Percentiles rank a stretch among this genome's conserved stretches.
These are phyloP conservation scores for Cydia strobilella DNA, from an alignment of 1,140 invertebrate species.

Conservation along the genomic window DNA sequence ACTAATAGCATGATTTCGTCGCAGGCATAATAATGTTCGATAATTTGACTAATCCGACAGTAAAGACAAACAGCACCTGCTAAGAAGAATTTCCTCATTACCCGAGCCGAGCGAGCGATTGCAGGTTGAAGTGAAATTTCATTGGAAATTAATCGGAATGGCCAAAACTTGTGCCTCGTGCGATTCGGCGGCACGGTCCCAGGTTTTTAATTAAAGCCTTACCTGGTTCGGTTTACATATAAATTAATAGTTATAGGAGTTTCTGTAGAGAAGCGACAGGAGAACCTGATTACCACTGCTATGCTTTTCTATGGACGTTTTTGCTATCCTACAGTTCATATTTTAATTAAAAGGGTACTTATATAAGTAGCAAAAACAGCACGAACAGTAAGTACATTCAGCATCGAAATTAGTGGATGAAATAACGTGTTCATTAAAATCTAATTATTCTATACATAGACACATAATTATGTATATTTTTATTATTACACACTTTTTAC, in stretches of 20 bases:
- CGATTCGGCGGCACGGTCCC: neutral
- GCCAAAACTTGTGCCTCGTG: constrained; percentile 2
- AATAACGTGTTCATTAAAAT: too few species aligned
- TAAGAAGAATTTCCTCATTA: constrained; percentile 10
- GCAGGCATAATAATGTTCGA: neutral
- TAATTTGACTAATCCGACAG: neutral
- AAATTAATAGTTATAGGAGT: neutral
- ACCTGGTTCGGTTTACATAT: neutral
- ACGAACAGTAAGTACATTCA: too few species aligned
- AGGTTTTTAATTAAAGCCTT: constrained; percentile 13
- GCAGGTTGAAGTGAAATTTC: constrained; percentile 1
- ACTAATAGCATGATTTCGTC: too few species aligned
- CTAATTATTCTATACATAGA: too few species aligned
- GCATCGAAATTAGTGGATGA: too few species aligned
- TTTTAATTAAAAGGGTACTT: too few species aligned
- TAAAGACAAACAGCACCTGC: constrained; percentile 2
- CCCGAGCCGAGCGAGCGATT: neutral
- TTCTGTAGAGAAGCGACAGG: neutral
- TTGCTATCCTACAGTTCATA: neutral
- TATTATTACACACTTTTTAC: too few species aligned
- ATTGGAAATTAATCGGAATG: constrained; percentile 11
- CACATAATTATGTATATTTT: too few species aligned
- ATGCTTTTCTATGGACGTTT: neutral
- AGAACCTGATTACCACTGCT: neutral
- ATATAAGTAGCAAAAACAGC: too few species aligned